Base-by-base conservation (phyloP, 2,888 invertebrate species). In the Acanthoscelides obtectus region DNA sequence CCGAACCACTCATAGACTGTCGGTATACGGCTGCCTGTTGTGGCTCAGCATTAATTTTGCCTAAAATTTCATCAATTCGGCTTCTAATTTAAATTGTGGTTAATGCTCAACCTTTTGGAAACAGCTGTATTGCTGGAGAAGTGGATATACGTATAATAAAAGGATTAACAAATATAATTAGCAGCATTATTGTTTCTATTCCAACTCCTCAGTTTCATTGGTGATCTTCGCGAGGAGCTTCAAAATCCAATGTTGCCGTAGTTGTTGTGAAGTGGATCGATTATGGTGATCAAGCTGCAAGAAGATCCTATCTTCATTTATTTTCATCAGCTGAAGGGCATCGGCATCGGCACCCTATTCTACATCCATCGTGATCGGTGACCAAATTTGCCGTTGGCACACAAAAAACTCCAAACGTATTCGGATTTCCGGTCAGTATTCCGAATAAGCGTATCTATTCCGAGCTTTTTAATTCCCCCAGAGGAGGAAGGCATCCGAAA, bases 401-500 rank as follows among this genome's bases (percentile, higher is more conserved):
- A 17, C 45, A 45, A 45, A 45, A 45, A 45, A 45, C 25, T 6
- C 25, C 25, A 3, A 25, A 25, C n/a, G 6, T 25, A 5, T 45
- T 17, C 45, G 12, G 45, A 12, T 45, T 3, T 45, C 45, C 12
- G 45, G 45, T 45, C 45, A 45, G 45, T 45, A 45, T 45, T 45
- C 12, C 45, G 12, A 12, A 45, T 45, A 17, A 45, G 45, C 45
- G 45, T 45, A 45, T 45, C 45, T 45, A 45, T 45, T 4, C 20
- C 67, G 64, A 66, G 74, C 72, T 73, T 77, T 75, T 75, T 77
- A 77, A 77, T 77, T 76, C 78, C 75, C 76, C 67, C 71, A 67
- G 76, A 45, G 45, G 12, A 45, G 12, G 76, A 75, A 73, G 73
- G 72, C 75, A 70, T 76, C 75, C 73, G 76, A 79, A 79, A 78